Percentiles rank a stretch among this genome's conserved stretches.
Evolutionary conservation across 2,888 invertebrate genomes (phyloP).

Genomic region (Caenorhabditis sp.): DNA sequence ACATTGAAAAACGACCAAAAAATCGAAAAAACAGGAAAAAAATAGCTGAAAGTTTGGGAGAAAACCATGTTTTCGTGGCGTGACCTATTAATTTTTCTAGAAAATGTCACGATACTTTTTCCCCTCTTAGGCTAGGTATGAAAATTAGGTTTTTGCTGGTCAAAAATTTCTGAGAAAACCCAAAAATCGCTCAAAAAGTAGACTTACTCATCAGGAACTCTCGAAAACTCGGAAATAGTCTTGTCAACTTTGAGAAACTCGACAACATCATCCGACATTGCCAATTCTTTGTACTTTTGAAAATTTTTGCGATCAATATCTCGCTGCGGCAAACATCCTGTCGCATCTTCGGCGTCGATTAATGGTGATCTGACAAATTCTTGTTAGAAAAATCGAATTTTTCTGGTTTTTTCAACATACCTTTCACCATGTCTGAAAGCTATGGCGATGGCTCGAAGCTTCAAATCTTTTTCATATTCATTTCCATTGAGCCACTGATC

Average conservation of each 20-base stretch:
- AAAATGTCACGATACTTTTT: no score
- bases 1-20: no score
- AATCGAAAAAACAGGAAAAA: no score
- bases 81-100: no score
- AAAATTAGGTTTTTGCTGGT: no score
- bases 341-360: slow-evolving; percentile 20
- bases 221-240: slow-evolving; percentile 23
- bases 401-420: no score
- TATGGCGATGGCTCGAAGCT: slow-evolving; percentile 49
- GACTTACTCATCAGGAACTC: slow-evolving; percentile 45
- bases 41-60: no score
- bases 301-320: slow-evolving; percentile 49
- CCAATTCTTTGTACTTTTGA: slow-evolving; percentile 35
- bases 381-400: no score
- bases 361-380: slow-evolving; percentile 33
- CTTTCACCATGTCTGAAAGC: slow-evolving; percentile 41
- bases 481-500: slow-evolving; percentile 36
- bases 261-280: slow-evolving; percentile 43
- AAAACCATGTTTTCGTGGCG: no score
- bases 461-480: slow-evolving; percentile 27
- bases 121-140: no score
- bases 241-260: slow-evolving; percentile 47
- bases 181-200: no score
- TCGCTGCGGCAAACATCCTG: slow-evolving; percentile 47
- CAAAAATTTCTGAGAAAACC: no score